Evolutionary conservation across 2,888 invertebrate species (phyloP).

Genomic region (Agrochola lota): DNA sequence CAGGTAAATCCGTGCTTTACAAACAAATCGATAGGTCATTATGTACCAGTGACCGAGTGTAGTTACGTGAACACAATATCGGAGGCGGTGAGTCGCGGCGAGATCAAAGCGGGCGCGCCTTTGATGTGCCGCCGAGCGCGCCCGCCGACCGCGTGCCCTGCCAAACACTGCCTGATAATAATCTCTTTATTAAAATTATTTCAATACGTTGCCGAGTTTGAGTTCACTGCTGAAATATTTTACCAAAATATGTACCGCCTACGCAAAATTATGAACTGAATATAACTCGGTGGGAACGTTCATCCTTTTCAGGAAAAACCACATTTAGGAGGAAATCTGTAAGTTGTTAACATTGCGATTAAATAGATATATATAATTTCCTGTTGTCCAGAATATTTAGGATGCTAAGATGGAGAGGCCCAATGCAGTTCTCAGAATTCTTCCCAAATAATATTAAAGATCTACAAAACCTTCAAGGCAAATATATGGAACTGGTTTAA

Average conservation of each 20-base stretch:
- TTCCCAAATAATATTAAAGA: neutral
- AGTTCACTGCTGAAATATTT: constrained; percentile 18
- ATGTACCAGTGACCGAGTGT: constrained; percentile 54
- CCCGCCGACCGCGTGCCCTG: constrained; percentile 56
- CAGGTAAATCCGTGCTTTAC: constrained; percentile 39
- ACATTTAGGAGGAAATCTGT: neutral
- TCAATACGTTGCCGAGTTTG: constrained; percentile 35
- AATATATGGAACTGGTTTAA: neutral
- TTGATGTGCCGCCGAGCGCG: constrained; percentile 81
- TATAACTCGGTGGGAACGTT: neutral
- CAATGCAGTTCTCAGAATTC: neutral
- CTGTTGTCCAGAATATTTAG: neutral
- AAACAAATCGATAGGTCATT: constrained; percentile 62
- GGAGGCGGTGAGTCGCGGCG: constrained; percentile 74
- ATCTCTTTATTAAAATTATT: constrained; percentile 63
- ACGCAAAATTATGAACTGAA: neutral
- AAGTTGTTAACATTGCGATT: neutral
- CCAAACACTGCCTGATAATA: constrained; percentile 60
- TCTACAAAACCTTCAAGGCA: neutral
- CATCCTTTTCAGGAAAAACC: neutral
- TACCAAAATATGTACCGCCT: neutral
- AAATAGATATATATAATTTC: neutral
- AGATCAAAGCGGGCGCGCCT: constrained; percentile 80
- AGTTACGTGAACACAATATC: constrained; percentile 72
- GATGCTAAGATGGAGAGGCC: neutral